phyloP scores from a whole-genome alignment of 2,888 invertebrate species.

The Corythucha ciliata region DNA sequence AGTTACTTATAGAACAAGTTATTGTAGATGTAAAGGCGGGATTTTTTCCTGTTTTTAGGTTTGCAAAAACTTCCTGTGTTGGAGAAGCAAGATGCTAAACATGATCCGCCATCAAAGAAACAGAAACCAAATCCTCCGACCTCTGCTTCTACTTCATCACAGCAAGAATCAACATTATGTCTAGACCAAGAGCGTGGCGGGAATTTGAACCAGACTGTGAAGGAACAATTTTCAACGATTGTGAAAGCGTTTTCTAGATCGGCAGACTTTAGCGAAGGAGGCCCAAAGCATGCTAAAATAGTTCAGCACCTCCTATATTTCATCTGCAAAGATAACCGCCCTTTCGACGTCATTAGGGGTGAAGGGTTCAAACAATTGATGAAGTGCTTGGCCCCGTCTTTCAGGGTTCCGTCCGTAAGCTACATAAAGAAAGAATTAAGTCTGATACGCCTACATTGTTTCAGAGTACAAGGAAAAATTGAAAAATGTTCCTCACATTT shows the following conservation, averaged over 20 bases:
- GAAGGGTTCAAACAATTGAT: neutral
- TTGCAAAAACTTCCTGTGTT: no score
- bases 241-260: neutral
- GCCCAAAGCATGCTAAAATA: neutral
- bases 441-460: neutral
- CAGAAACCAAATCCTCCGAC: neutral
- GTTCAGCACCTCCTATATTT: neutral
- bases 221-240: neutral
- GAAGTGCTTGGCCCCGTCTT: neutral
- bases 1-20: no score
- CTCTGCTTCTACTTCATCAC: neutral
- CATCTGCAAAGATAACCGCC: neutral
- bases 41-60: no score
- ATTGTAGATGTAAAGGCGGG: no score
- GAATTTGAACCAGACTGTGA: no score
- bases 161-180: neutral
- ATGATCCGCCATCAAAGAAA: neutral
- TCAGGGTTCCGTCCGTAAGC: conserved; percentile 1
- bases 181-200: no score
- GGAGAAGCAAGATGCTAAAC: no score
- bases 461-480: neutral
- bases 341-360: neutral
- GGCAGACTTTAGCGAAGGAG: neutral
- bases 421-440: neutral
- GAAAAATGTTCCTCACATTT: neutral